Conservation (phyloP, 2,797 vertebrate species). For the Masticophis lateralis region DNA sequence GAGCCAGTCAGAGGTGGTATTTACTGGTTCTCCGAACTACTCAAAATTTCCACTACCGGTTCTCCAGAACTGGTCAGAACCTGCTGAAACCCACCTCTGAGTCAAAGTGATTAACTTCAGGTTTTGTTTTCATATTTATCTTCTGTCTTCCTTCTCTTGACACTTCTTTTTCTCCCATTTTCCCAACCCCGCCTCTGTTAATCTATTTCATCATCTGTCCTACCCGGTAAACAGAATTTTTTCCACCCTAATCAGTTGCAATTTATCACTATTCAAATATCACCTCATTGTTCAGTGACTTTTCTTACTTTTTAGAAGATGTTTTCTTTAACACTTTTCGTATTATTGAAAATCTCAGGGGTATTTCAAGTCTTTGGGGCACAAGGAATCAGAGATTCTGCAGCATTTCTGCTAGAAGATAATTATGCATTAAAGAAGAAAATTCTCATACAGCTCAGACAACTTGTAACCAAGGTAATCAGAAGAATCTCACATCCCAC, state of each 20-base stretch:
- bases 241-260: background rate
- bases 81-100: no score
- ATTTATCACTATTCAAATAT: background rate
- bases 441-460: background rate
- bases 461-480: background rate
- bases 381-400: background rate
- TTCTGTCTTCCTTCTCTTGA: background rate
- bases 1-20: no score
- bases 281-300: background rate
- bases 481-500: background rate
- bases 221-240: background rate
- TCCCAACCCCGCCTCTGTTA: no score
- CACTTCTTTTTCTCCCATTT: background rate
- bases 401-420: background rate
- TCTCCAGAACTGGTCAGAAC: no score
- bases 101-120: background rate
- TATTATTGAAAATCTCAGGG: background rate
- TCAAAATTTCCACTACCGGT: no score
- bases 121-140: background rate
- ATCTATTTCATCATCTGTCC: background rate
- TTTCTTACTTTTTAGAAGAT: background rate
- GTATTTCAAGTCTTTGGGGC: background rate
- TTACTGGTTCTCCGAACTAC: no score
- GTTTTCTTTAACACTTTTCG: background rate
- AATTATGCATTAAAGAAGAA: background rate